Percentiles rank a stretch among this genome's conserved stretches.
phyloP scores from a whole-genome alignment of 2,888 invertebrate genomes.

The Ennomos erosarius region DNA sequence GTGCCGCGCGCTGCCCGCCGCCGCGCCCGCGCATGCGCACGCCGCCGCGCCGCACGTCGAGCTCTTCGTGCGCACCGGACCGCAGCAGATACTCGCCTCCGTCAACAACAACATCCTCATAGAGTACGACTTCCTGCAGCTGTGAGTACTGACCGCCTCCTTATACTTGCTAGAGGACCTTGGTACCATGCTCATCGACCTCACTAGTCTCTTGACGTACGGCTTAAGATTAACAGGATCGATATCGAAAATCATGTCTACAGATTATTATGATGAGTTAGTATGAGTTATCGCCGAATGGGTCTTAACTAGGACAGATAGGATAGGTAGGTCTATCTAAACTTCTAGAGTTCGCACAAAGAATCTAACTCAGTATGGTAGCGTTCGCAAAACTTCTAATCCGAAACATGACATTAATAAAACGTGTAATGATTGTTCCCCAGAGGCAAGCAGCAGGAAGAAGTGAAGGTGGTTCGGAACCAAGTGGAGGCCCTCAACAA shows the following conservation, averaged over 20 bases:
- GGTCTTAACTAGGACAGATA: too few species aligned
- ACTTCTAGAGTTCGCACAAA: not conserved
- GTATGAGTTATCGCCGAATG: too few species aligned
- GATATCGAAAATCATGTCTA: too few species aligned
- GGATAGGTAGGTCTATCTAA: not conserved
- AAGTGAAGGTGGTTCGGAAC: conserved; percentile 51
- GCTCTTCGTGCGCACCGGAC: conserved; percentile 88
- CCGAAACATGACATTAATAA: too few species aligned
- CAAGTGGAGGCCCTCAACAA: conserved; percentile 71
- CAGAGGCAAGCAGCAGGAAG: conserved; percentile 65
- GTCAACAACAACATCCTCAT: conserved; percentile 89
- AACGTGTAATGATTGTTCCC: conserved; percentile 4
- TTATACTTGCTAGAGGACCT: too few species aligned
- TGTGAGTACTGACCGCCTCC: conserved; percentile 85
- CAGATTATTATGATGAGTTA: too few species aligned
- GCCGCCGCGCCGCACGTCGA: conserved; percentile 84
- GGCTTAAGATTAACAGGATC: too few species aligned
- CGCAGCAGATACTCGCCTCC: conserved; percentile 87
- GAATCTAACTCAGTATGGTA: too few species aligned
- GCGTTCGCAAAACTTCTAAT: too few species aligned
- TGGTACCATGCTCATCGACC: too few species aligned
- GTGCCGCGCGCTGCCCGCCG: conserved; percentile 67
- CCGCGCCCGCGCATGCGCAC: conserved; percentile 46
- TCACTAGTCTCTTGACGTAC: too few species aligned
- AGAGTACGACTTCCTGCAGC: conserved; percentile 84